Percentiles rank a stretch among this genome's conserved stretches.
These are phyloP conservation scores for Stictonetta naevosa DNA, from an alignment of 2,113 vertebrate species.

Conservation along the genomic window DNA sequence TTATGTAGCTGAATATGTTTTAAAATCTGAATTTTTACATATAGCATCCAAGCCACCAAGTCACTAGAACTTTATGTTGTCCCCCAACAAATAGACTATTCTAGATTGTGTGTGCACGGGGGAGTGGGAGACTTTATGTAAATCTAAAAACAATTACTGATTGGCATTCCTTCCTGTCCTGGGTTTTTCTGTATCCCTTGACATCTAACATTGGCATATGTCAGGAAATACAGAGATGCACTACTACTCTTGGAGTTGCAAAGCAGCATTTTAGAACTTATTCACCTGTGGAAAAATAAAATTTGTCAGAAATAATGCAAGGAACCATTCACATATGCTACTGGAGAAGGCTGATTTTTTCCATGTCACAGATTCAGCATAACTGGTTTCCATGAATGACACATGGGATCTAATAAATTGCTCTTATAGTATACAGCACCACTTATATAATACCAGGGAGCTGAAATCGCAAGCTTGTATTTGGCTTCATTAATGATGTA, in stretches of 20 bases:
- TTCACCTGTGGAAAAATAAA: neutral
- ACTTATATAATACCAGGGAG: conserved; percentile 25
- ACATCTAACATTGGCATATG: neutral
- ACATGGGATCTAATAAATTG: neutral
- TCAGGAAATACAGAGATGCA: neutral
- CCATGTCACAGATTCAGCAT: neutral
- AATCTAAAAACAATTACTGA: neutral
- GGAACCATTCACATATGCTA: neutral
- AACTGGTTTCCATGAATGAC: conserved; percentile 31
- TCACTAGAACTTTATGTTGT: neutral
- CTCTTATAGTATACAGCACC: conserved; percentile 3
- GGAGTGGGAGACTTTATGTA: neutral
- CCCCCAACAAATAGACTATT: neutral
- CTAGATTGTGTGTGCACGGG: neutral
- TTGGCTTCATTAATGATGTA: conserved; percentile 63
- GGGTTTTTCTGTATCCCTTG: neutral
- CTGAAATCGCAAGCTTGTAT: neutral
- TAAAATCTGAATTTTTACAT: neutral
- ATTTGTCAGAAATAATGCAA: neutral
- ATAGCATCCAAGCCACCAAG: too few species aligned
- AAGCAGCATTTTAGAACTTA: neutral
- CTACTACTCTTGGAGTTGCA: neutral
- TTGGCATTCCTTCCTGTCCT: neutral
- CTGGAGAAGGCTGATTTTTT: neutral
- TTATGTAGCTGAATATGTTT: neutral